Base-by-base conservation (phyloP, 2,113 vertebrate genomes). In the Thomomys bottae region DNA sequence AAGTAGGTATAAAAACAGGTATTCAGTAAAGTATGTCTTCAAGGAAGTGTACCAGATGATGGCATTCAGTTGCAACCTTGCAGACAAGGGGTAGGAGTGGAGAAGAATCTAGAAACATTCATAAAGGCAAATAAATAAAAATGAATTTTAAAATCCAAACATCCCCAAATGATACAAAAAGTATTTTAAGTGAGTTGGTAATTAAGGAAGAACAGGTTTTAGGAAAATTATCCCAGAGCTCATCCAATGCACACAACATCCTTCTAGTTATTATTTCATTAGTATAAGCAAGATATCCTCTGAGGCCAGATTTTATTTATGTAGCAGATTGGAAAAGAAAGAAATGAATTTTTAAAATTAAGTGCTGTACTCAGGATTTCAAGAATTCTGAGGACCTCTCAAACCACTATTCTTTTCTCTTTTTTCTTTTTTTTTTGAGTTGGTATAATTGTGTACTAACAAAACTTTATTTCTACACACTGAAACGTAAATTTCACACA, bases 311-410 rank as follows among this genome's bases (percentile, higher is more conserved):
- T 91, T 95, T 91, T 92, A 73, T 92, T 93, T 94, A 64, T 28
- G 26, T n/a, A 93, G 87, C 73, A 94, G 63, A 91, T 73, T 87
- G 32, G 28, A 84, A 91, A 85, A 90, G 18, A 49, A 86, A 79
- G 70, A 94, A 89, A 70, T 84, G 9, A 81, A n/a, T 78, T 80
- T 87, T n/a, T 80, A 95, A 94, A 93, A 93, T 89, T 79, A 96
- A 92, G 64, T 81, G 54, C 38, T 71, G 34, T 67, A 64, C 88
- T 84, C 76, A 78, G 81, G 90, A 82, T 92, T 89, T 93, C 15
- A 28, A 89, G 57, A 96, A 93, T 95, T 72, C 78, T 76, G 90
- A 90, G 32, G 32, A 88, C 40, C 49, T 68, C 84, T 90, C n/a
- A 7, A 90, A 84, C 77, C 83, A 79, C 28, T 67, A 8, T 30